Conservation (phyloP, 2,888 invertebrate species). For the Amblyjoppa proteus region DNA sequence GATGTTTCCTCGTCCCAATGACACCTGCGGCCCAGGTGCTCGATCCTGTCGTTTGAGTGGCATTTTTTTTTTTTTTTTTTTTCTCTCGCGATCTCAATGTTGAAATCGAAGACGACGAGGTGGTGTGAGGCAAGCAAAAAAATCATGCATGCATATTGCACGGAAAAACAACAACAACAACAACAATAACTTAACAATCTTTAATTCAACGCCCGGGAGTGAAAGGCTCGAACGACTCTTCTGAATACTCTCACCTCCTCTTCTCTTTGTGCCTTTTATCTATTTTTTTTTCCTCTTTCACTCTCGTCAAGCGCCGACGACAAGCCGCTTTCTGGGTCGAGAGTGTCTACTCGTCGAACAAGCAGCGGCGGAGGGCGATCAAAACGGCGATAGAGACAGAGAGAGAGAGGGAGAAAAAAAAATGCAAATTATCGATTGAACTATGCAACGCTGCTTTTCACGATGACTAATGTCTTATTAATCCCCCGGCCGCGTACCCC, state of each 20-base stretch:
- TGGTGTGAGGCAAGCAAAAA: not conserved
- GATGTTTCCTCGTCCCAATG: slow-evolving; percentile 76
- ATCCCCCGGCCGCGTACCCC: slow-evolving; percentile 33
- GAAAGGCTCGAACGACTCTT: slow-evolving; percentile 10
- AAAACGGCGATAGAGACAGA: slow-evolving; percentile 3
- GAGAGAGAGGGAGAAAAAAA: slow-evolving; percentile 48
- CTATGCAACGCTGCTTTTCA: slow-evolving; percentile 69
- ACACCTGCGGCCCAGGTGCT: slow-evolving; percentile 82
- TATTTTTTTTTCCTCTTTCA: not conserved
- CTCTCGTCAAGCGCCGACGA: not conserved
- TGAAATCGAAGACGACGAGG: slow-evolving; percentile 17
- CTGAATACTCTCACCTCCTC: slow-evolving; percentile 6
- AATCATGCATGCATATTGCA: too few relatives aligned
- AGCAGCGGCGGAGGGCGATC: slow-evolving; percentile 10
- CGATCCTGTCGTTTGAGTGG: not conserved
- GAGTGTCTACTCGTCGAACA: slow-evolving; percentile 26
- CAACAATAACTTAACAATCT: not conserved
- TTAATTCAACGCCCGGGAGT: slow-evolving; percentile 29
- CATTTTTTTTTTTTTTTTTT: not conserved
- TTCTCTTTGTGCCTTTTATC: slow-evolving; percentile 15
- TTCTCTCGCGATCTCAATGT: not conserved
- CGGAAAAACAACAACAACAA: not conserved
- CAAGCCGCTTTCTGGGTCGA: slow-evolving; percentile 58
- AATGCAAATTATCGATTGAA: slow-evolving; percentile 70
- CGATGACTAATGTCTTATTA: slow-evolving; percentile 68